These are phyloP conservation scores for Sus scrofa DNA, from an alignment of 2,113 vertebrate genomes.

Conservation along the genomic window DNA sequence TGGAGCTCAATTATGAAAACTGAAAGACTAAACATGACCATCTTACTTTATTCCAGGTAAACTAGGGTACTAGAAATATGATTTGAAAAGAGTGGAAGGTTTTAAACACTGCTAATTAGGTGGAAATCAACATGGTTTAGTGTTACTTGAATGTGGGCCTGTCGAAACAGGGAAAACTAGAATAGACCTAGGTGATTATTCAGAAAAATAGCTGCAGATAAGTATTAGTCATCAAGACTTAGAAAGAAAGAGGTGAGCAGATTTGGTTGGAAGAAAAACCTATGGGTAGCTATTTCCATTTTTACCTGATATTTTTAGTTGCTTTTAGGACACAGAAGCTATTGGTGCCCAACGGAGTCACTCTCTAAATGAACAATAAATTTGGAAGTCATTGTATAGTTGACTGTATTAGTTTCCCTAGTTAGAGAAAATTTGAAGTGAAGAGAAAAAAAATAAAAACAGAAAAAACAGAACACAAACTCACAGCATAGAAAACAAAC, in stretches of 20 bases:
- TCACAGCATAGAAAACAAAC: too few species aligned
- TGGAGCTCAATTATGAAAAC: background rate
- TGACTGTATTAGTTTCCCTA: background rate
- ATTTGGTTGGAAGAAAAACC: background rate
- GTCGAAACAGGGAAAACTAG: background rate
- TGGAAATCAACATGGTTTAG: background rate
- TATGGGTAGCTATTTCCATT: background rate
- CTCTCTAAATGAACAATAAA: background rate
- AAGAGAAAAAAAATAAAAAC: background rate
- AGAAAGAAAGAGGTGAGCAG: background rate
- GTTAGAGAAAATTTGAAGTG: background rate
- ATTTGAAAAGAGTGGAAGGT: background rate
- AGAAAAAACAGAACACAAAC: background rate
- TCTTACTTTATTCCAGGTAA: background rate
- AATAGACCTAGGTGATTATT: background rate
- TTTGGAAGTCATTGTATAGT: background rate
- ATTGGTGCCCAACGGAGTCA: background rate
- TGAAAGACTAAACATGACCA: background rate
- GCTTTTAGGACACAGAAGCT: background rate
- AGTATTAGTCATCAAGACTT: background rate
- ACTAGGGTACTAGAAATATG: background rate
- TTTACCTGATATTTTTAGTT: background rate
- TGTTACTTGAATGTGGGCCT: background rate
- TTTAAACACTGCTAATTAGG: background rate
- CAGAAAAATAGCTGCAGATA: background rate